phyloP scores from a whole-genome alignment of 2,113 vertebrate genomes.

The Psilopsiagon aurifrons region DNA sequence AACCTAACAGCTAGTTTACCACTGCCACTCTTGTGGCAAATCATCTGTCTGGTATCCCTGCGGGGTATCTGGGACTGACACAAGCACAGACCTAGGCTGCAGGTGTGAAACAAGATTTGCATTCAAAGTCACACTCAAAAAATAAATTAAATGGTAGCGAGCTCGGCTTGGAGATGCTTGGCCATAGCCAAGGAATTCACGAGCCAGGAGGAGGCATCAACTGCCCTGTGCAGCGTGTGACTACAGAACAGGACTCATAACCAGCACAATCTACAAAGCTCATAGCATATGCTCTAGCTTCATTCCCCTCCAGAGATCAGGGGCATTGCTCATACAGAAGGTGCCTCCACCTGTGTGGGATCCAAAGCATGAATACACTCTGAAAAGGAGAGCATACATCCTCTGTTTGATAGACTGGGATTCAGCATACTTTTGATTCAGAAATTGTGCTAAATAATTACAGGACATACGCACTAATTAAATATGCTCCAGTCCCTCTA shows the following conservation, averaged over 20 bases:
- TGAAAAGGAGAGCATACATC: neutral
- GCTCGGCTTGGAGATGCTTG: neutral
- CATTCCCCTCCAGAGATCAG: fast-evolving
- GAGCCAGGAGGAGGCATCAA: neutral
- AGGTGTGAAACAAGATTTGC: neutral
- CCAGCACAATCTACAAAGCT: neutral
- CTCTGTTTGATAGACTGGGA: neutral
- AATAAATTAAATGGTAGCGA: neutral
- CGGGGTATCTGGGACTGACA: neutral
- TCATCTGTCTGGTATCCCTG: neutral
- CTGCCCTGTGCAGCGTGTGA: neutral
- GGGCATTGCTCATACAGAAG: neutral
- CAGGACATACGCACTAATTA: neutral
- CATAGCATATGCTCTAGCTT: neutral
- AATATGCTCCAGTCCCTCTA: neutral
- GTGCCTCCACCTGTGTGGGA: neutral
- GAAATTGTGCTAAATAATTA: neutral
- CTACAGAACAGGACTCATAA: neutral
- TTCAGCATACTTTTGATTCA: neutral
- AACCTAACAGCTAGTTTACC: neutral
- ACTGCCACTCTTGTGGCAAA: neutral
- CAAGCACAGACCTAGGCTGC: neutral
- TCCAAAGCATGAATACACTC: neutral
- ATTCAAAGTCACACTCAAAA: neutral
- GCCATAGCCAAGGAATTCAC: neutral